Evolutionary conservation across 2,113 vertebrate genomes (phyloP).

Genomic region (Toxotes jaculatrix): DNA sequence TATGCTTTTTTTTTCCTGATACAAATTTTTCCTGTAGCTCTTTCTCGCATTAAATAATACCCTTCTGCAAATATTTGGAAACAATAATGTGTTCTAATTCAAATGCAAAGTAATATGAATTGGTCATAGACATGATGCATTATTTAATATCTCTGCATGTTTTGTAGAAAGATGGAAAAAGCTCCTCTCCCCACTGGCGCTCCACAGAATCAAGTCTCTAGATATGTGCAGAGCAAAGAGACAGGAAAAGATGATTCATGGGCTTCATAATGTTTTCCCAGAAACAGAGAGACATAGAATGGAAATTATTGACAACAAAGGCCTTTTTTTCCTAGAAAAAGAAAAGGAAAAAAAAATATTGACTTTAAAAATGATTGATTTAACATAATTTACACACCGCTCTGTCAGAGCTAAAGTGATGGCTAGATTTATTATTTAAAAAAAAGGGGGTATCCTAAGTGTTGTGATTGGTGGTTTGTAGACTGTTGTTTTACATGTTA

Average conservation of each 20-base stretch:
- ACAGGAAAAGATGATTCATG: background rate
- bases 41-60: no score
- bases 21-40: no score
- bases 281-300: background rate
- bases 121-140: no score
- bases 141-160: background rate
- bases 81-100: no score
- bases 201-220: background rate
- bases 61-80: no score
- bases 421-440: no score
- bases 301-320: background rate
- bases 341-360: background rate
- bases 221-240: background rate
- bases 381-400: background rate
- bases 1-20: no score
- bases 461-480: background rate
- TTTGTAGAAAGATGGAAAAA: background rate
- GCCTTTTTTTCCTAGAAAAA: background rate
- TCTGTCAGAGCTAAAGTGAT: background rate
- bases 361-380: no score
- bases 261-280: background rate
- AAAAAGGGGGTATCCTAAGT: no score
- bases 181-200: background rate
- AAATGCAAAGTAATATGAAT: no score
- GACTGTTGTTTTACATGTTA: no score